A percentile compares a stretch with the other conserved stretches of the same genome.
Evolutionary conservation across 2,113 vertebrate species (phyloP).

Genomic region (Neoarius graeffei): DNA sequence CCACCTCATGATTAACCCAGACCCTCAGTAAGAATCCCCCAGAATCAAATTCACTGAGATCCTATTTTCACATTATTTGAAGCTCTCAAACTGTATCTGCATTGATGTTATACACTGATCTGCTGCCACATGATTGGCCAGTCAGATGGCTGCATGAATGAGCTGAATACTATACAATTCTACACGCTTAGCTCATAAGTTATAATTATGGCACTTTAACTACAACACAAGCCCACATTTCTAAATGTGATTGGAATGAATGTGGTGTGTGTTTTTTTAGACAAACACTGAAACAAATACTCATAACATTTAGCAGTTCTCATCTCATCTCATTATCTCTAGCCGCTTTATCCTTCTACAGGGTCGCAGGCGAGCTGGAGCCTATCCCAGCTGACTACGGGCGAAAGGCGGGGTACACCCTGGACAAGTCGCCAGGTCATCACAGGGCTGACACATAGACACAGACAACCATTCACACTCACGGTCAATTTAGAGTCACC

Average conservation of each 20-base stretch:
- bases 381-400: no score
- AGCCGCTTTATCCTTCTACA: no score
- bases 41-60: background rate
- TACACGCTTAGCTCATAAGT: background rate
- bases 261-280: background rate
- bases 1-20: no score
- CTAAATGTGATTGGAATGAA: background rate
- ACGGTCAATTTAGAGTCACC: no score
- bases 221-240: background rate
- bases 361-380: no score
- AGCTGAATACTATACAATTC: background rate
- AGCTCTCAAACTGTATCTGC: background rate
- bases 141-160: background rate
- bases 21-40: no score
- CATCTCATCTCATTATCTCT: no score
- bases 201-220: background rate
- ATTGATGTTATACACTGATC: background rate
- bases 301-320: no score
- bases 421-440: no score
- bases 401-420: no score
- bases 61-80: background rate
- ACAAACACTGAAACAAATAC: background rate
- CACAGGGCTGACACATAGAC: no score
- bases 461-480: no score
- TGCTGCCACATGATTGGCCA: background rate